These are phyloP conservation scores for Aphelenchoides fujianensis DNA, from an alignment of 1,140 invertebrate species.

Conservation along the genomic window DNA sequence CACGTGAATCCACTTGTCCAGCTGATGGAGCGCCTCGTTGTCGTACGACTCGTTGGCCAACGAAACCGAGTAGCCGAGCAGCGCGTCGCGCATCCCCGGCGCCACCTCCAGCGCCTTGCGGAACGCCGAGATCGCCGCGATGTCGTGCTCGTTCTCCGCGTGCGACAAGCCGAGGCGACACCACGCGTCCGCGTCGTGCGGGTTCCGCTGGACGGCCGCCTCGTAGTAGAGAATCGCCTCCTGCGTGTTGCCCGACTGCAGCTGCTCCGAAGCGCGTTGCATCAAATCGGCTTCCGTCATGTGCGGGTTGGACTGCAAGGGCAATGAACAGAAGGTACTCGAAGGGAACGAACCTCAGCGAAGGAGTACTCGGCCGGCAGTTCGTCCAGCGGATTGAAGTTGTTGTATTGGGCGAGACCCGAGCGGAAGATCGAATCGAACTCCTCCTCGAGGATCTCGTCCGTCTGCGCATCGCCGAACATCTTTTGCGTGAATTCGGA, in stretches of 20 bases:
- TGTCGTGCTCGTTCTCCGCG: conserved; percentile 83
- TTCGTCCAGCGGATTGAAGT: background rate
- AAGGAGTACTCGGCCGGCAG: conserved; percentile 37
- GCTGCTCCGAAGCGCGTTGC: conserved; percentile 77
- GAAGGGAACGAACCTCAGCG: background rate
- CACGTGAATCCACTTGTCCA: conserved; percentile 54
- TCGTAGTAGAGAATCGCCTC: conserved; percentile 94
- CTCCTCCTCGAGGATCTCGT: conserved; percentile 71
- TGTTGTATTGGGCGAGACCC: conserved; percentile 22
- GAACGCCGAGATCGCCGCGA: conserved; percentile 80
- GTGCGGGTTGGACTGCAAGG: conserved; percentile 36
- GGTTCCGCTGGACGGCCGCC: conserved; percentile 81
- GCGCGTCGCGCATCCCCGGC: conserved; percentile 75
- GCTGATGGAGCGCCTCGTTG: conserved; percentile 50
- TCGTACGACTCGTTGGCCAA: conserved; percentile 82
- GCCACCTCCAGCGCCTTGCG: conserved; percentile 79
- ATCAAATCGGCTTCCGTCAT: conserved; percentile 71
- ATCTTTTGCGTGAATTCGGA: conserved; percentile 56
- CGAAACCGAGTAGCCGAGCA: conserved; percentile 84
- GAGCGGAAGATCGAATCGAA: conserved; percentile 72
- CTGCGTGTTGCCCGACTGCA: conserved; percentile 82
- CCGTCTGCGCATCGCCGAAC: conserved; percentile 66
- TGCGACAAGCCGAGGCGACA: conserved; percentile 74
- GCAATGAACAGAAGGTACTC: background rate
- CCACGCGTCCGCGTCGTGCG: conserved; percentile 74